A percentile compares a stretch with the other conserved stretches of the same genome.
Evolutionary conservation across 2,113 vertebrate species (phyloP).

Genomic region (Gallinago paraguaiae): DNA sequence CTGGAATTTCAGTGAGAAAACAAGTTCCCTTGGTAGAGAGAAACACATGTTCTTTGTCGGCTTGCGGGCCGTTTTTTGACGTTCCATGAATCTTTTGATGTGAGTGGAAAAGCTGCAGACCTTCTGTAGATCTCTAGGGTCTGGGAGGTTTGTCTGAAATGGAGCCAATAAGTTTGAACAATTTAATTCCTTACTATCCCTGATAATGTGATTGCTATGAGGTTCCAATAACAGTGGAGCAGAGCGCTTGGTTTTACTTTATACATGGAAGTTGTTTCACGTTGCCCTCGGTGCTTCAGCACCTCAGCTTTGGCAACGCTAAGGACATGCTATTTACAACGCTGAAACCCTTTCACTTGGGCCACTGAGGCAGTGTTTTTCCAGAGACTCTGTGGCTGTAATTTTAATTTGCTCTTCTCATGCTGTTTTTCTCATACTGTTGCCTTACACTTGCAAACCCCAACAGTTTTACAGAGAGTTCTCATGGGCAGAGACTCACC

Average conservation of each 20-base stretch:
- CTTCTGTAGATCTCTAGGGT: not conserved
- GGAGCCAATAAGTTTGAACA: not conserved
- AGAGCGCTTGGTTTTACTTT: not conserved
- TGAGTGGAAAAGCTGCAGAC: not conserved
- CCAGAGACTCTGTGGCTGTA: not conserved
- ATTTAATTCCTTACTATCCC: not conserved
- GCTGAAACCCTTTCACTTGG: not conserved
- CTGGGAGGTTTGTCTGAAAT: not conserved
- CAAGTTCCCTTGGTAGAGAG: not conserved
- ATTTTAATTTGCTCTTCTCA: not conserved
- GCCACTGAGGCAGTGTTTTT: not conserved
- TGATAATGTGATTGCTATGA: not conserved
- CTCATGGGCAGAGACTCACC: not conserved
- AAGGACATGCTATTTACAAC: not conserved
- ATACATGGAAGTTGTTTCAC: not conserved
- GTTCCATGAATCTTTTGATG: not conserved
- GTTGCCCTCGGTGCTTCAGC: accelerated
- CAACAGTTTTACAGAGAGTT: accelerated
- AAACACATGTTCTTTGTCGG: not conserved
- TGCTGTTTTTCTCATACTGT: not conserved
- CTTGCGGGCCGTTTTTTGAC: not conserved
- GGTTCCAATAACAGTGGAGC: not conserved
- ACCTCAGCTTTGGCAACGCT: not conserved
- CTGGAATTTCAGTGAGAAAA: not conserved
- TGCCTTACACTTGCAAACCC: not conserved